These are phyloP conservation scores for Nymphalis c-album DNA, from an alignment of 2,888 invertebrate species.

Conservation along the genomic window DNA sequence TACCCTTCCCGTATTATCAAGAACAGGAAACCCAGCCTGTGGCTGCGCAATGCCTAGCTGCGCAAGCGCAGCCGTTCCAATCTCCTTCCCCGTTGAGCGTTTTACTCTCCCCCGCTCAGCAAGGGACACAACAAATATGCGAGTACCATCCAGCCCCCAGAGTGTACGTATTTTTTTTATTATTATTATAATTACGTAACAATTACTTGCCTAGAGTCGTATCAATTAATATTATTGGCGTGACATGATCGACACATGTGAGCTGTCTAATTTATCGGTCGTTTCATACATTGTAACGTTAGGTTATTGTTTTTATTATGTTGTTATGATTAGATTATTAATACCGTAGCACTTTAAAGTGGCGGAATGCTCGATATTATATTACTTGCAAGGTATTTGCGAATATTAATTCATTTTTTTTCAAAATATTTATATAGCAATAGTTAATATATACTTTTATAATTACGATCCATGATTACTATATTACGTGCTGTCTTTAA, in stretches of 20 bases:
- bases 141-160: constrained; percentile 17
- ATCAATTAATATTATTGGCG: constrained; percentile 23
- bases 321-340: constrained; percentile 29
- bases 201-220: background rate
- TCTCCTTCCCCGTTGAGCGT: constrained; percentile 38
- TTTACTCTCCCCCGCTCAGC: constrained; percentile 36
- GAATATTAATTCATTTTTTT: background rate
- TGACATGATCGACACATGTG: constrained; percentile 23
- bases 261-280: constrained; percentile 20
- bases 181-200: constrained; percentile 8
- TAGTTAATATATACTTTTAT: background rate
- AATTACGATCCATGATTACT: background rate
- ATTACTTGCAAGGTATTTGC: constrained; percentile 1
- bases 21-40: constrained; percentile 37
- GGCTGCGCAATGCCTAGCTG: constrained; percentile 34
- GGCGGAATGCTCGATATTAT: background rate
- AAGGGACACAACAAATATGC: constrained; percentile 23
- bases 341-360: constrained; percentile 12
- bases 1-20: constrained; percentile 44
- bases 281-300: constrained; percentile 27
- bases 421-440: background rate
- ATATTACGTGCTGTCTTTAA: background rate
- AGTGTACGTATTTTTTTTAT: constrained; percentile 35
- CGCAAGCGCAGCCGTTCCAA: constrained; percentile 41
- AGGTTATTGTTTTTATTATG: constrained; percentile 29